Percentiles rank a stretch among this genome's conserved stretches.
phyloP scores from a whole-genome alignment of 2,888 invertebrate genomes.

The Drosophila macrospina region DNA sequence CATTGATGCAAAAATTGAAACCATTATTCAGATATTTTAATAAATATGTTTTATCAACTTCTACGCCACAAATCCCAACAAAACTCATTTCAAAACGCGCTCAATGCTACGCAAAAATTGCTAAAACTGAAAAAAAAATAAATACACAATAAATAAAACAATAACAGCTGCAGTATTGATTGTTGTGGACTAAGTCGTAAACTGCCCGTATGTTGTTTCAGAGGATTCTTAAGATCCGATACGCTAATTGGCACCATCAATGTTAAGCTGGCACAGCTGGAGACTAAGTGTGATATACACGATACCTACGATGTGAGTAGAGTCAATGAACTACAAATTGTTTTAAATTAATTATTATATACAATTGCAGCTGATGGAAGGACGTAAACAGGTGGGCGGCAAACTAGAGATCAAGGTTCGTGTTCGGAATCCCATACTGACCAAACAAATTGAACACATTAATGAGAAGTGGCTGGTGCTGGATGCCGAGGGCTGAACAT shows the following conservation, averaged over 20 bases:
- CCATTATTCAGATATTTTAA: slow-evolving; percentile 51
- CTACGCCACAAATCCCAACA: slow-evolving; percentile 67
- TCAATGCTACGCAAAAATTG: slow-evolving; percentile 53
- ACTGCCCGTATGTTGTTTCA: slow-evolving; percentile 89
- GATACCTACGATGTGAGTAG: slow-evolving; percentile 95
- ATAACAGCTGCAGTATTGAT: slow-evolving; percentile 84
- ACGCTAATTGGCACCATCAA: slow-evolving; percentile 92
- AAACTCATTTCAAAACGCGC: slow-evolving; percentile 53
- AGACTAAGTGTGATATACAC: slow-evolving; percentile 94
- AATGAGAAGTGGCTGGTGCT: slow-evolving; percentile 97
- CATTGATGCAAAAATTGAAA: slow-evolving; percentile 39
- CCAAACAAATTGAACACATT: slow-evolving; percentile 95
- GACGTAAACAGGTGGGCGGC: slow-evolving; percentile 94
- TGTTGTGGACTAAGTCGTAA: slow-evolving; percentile 85
- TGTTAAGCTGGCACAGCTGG: slow-evolving; percentile 95
- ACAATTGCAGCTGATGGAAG: slow-evolving; percentile 92
- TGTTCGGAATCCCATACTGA: slow-evolving; percentile 93
- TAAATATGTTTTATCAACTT: slow-evolving; percentile 60
- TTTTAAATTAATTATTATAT: background rate
- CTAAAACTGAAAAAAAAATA: slow-evolving; percentile 32
- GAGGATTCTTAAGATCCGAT: slow-evolving; percentile 97
- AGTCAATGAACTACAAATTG: background rate
- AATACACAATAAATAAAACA: slow-evolving; percentile 32
- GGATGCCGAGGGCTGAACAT: slow-evolving; percentile 85
- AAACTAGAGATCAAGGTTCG: slow-evolving; percentile 95